phyloP scores from a whole-genome alignment of 2,888 invertebrate genomes.

The Serrognathus titanus region DNA sequence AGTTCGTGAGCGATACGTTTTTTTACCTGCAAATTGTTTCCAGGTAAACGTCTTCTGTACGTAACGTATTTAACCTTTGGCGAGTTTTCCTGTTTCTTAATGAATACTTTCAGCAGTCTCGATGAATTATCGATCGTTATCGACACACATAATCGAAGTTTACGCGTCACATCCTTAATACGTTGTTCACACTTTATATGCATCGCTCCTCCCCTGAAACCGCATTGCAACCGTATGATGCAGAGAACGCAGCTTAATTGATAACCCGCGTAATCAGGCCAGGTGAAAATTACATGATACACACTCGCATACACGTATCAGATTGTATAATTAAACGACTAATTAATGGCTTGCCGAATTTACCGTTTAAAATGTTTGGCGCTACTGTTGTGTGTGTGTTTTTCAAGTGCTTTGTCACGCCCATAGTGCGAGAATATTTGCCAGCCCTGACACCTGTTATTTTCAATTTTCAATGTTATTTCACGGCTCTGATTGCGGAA shows the following conservation, averaged over 20 bases:
- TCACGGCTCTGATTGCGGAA: constrained; percentile 43
- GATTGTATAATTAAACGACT: constrained; percentile 41
- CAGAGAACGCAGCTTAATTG: constrained; percentile 30
- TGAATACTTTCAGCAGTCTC: neutral
- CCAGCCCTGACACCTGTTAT: constrained; percentile 41
- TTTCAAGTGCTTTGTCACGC: constrained; percentile 38
- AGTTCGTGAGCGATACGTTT: neutral
- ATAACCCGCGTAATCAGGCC: constrained; percentile 36
- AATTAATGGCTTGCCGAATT: constrained; percentile 43
- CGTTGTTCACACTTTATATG: constrained; percentile 5
- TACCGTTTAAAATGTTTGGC: constrained; percentile 37
- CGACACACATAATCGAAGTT: constrained; percentile 18
- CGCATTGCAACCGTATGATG: constrained; percentile 19
- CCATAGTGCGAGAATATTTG: constrained; percentile 18
- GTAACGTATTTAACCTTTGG: neutral
- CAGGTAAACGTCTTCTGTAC: neutral
- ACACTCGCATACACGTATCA: constrained; percentile 34
- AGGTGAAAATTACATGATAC: constrained; percentile 34
- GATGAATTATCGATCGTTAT: constrained; percentile 9
- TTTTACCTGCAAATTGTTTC: neutral
- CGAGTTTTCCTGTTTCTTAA: neutral
- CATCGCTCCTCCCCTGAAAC: constrained; percentile 9
- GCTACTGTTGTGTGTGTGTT: constrained; percentile 30
- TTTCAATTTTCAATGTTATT: constrained; percentile 47
- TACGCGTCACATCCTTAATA: constrained; percentile 13